Evolutionary conservation across 2,113 vertebrate species (phyloP), one percentile per base, ranked within the genome.

Genomic region (Oncorhynchus keta): DNA sequence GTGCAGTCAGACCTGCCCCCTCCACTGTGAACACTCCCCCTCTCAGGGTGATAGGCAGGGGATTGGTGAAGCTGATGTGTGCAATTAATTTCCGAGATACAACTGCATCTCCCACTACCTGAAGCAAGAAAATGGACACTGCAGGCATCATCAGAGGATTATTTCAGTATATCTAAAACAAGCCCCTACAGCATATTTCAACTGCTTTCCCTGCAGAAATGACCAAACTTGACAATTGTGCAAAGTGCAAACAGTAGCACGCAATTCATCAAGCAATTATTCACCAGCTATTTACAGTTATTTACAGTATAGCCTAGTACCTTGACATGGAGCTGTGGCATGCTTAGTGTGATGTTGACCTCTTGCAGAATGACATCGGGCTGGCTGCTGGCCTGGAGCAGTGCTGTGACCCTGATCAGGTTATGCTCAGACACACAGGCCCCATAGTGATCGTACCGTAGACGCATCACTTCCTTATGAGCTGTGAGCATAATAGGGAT

Each of bases 21-120:
- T 95, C 94, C 74, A 92, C 81, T 0, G 93, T 93, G 88, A 94
- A 94, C 51, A 93, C 71, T 0, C 94, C 93, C 2, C 77, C 55
- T 64, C 55, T 91, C 68, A 95, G 82, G 3, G 85, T 84, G 39
- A 91, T 87, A 0, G 93, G 90, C 22, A 95, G 85, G 3, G 93
- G 93, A 78, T 95, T 95, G 71, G 72, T 89, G 82, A 94, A 93
- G 87, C 91, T 90, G 68, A 94, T 86, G 51, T 70, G 45, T 20
- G 81, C 89, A 3, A 75, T 92, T 68, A 87, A 20, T 45, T 78
- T 57, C 68, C 80, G 71, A 14, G 70, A 8, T 5, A 92, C 16
- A 11, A 86, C 30, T 2, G 87, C 85, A 61, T 86, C 87, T 11
- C 92, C 92, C 11, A 74, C 59, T 11, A 93, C 76, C 94, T 95